These are phyloP conservation scores for Phalloptychus januarius DNA, from an alignment of 2,797 vertebrate species.

Conservation along the genomic window DNA sequence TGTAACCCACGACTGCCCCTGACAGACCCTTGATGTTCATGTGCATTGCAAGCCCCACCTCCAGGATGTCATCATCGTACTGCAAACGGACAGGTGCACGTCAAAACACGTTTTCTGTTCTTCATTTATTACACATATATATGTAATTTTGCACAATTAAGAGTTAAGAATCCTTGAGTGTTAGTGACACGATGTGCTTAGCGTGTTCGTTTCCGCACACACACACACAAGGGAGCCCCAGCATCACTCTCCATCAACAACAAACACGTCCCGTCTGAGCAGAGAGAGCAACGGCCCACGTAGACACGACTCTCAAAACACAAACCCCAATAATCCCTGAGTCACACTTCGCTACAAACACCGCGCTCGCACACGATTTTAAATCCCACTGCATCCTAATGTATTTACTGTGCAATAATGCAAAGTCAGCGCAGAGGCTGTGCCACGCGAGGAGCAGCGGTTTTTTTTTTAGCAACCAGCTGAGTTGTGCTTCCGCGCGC, in stretches of 20 bases:
- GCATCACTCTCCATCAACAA: conserved; percentile 60
- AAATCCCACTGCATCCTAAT: conserved; percentile 26
- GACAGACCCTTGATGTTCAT: conserved; percentile 16
- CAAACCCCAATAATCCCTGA: background rate
- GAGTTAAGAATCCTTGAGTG: conserved; percentile 45
- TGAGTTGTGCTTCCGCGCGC: background rate
- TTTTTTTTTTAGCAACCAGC: conserved; percentile 1
- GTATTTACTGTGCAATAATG: conserved; percentile 48
- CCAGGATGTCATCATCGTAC: conserved; percentile 12
- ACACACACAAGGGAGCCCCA: conserved; percentile 25
- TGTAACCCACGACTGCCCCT: conserved; percentile 28
- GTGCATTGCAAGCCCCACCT: conserved; percentile 11
- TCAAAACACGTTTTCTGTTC: background rate
- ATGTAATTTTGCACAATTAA: conserved; percentile 21
- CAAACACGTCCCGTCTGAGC: conserved; percentile 64
- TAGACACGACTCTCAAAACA: conserved; percentile 14
- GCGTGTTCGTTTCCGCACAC: background rate
- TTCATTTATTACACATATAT: conserved; percentile 2
- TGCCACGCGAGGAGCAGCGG: conserved; percentile 48
- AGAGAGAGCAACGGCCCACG: conserved; percentile 25
- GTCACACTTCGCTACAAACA: conserved; percentile 13
- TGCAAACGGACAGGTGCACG: conserved; percentile 28
- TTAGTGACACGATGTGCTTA: conserved; percentile 31
- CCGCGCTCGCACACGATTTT: background rate
- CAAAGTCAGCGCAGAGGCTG: conserved; percentile 50